phyloP scores from a whole-genome alignment of 1,140 invertebrate species.

The Coptotermes formosanus region DNA sequence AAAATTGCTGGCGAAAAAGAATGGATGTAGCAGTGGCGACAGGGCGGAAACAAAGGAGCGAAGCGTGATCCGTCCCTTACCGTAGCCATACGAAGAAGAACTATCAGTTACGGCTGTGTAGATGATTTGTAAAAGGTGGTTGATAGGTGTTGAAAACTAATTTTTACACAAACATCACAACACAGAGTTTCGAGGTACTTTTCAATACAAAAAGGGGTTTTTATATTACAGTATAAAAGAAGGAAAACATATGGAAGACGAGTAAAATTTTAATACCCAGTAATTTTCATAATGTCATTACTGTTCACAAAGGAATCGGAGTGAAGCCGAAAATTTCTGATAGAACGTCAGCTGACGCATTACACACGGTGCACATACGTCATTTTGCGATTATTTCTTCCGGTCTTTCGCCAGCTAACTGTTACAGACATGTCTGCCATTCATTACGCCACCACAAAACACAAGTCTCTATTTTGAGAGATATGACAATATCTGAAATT shows the following conservation, averaged over 20 bases:
- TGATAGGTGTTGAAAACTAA: conserved; percentile 27
- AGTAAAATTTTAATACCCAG: not conserved
- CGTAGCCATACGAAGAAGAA: not conserved
- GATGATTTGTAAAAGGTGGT: not conserved
- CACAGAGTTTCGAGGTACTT: not conserved
- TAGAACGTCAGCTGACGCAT: not conserved
- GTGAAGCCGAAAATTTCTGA: not conserved
- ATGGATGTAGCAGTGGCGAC: conserved; percentile 2
- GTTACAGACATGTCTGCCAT: too few species aligned
- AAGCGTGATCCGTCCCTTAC: not conserved
- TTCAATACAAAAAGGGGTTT: not conserved
- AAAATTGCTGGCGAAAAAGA: conserved; percentile 26
- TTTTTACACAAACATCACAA: conserved; percentile 19
- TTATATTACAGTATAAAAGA: not conserved
- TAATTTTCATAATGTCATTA: conserved; percentile 3
- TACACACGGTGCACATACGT: too few species aligned
- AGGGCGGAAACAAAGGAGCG: conserved; percentile 23
- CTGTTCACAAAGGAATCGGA: not conserved
- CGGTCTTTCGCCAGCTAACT: not conserved
- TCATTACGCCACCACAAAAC: not conserved
- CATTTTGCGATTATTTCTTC: too few species aligned
- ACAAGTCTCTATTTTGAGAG: not conserved
- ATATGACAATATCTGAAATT: not conserved
- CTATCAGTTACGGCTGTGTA: conserved; percentile 16
- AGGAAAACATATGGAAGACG: conserved; percentile 20